Evolutionary conservation across 2,797 vertebrate genomes (phyloP).

Genomic region (Acanthurus leucopareius): DNA sequence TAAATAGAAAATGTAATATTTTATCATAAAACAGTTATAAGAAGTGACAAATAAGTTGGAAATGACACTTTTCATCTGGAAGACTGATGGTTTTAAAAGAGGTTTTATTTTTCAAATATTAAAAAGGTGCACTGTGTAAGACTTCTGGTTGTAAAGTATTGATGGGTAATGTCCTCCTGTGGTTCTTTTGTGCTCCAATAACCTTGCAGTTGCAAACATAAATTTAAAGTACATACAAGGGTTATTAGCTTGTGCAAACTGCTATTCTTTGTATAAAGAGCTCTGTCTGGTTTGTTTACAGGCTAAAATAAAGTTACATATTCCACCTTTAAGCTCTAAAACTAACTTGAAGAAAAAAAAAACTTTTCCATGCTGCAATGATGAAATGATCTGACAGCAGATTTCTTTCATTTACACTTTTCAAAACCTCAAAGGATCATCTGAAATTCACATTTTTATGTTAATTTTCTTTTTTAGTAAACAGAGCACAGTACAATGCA

Average conservation of each 20-base stretch:
- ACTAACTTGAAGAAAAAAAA: too few species aligned
- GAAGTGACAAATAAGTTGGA: neutral
- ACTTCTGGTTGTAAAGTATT: too few species aligned
- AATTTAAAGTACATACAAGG: too few species aligned
- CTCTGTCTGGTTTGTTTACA: too few species aligned
- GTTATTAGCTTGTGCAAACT: too few species aligned
- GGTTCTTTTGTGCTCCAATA: too few species aligned
- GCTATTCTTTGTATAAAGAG: too few species aligned
- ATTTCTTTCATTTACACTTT: constrained; percentile 12
- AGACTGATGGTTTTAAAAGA: neutral
- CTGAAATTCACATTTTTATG: neutral
- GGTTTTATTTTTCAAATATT: neutral
- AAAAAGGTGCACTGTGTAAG: too few species aligned
- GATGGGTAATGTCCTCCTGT: too few species aligned
- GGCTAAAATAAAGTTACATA: too few species aligned
- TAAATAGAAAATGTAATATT: neutral
- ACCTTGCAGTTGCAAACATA: neutral
- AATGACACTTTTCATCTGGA: too few species aligned
- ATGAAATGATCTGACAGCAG: neutral
- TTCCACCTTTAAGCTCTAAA: too few species aligned
- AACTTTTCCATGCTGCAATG: neutral
- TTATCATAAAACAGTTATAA: neutral
- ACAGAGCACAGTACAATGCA: neutral
- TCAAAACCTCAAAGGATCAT: constrained; percentile 2
- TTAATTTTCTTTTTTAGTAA: constrained; percentile 10